Evolutionary conservation across 2,113 vertebrate species (phyloP).

Genomic region (Pagrus major): DNA sequence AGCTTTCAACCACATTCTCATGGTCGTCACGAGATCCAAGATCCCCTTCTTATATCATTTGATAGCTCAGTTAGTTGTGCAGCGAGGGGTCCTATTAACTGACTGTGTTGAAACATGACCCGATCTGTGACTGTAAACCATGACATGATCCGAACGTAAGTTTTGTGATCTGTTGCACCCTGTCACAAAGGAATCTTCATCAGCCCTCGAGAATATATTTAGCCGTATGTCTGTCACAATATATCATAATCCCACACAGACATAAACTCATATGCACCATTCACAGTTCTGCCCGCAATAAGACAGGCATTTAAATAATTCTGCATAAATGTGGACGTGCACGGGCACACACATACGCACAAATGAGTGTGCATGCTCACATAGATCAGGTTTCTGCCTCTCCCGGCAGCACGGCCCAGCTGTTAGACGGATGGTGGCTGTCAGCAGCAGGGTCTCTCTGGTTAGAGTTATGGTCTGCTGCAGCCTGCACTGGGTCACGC

Average conservation of each 20-base stretch:
- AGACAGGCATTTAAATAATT: slow-evolving; percentile 4
- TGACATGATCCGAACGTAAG: too few relatives aligned
- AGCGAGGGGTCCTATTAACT: too few relatives aligned
- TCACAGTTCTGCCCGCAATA: neutral
- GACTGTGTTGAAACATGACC: too few relatives aligned
- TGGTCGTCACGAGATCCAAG: neutral
- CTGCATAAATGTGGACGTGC: slow-evolving; percentile 5
- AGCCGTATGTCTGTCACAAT: neutral
- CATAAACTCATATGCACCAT: neutral
- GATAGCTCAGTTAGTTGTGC: too few relatives aligned
- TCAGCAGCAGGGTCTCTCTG: slow-evolving; percentile 48
- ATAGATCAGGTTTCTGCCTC: slow-evolving; percentile 15
- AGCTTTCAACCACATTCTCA: neutral
- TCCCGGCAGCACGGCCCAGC: slow-evolving; percentile 26
- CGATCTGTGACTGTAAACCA: too few relatives aligned
- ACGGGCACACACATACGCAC: slow-evolving; percentile 7
- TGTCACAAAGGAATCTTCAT: neutral
- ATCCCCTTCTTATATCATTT: neutral
- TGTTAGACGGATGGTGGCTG: slow-evolving; percentile 67
- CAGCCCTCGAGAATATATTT: slow-evolving; percentile 12
- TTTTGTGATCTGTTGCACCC: neutral
- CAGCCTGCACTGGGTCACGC: slow-evolving; percentile 58
- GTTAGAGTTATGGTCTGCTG: slow-evolving; percentile 66
- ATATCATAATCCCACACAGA: neutral
- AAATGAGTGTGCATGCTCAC: neutral